Evolutionary conservation across 1,140 invertebrate species (phyloP).

Genomic region (Fopius arisanus): DNA sequence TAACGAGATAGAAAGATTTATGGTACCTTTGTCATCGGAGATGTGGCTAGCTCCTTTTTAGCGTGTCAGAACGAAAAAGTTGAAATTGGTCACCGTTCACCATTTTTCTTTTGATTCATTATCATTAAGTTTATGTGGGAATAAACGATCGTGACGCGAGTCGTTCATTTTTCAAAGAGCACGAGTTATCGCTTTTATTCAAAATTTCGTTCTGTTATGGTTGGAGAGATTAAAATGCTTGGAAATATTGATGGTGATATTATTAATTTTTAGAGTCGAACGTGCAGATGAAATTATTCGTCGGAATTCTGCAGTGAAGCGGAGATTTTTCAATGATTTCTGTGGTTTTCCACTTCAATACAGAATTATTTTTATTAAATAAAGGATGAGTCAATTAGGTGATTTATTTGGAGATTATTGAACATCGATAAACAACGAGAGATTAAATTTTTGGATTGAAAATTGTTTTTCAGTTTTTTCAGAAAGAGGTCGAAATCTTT

Average conservation of each 20-base stretch:
- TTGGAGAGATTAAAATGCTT: conserved; percentile 32
- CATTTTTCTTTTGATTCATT: conserved; percentile 62
- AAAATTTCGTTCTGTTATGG: conserved; percentile 16
- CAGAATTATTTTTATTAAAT: background rate
- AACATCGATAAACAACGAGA: background rate
- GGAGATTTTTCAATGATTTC: background rate
- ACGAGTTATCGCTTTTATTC: conserved; percentile 47
- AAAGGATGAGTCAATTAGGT: background rate
- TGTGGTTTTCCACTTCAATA: background rate
- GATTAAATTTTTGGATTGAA: too few relatives aligned
- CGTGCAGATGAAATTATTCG: conserved; percentile 8
- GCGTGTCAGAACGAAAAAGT: conserved; percentile 67
- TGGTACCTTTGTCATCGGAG: conserved; percentile 67
- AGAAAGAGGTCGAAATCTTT: background rate
- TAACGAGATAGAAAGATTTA: conserved; percentile 62
- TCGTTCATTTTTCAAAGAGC: conserved; percentile 64
- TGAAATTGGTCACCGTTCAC: conserved; percentile 67
- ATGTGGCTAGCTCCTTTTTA: conserved; percentile 66
- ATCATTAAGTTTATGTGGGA: conserved; percentile 41
- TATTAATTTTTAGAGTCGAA: background rate
- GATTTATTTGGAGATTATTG: background rate
- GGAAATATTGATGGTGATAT: background rate
- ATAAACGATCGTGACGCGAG: conserved; percentile 42
- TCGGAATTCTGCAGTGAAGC: background rate
- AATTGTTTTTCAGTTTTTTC: too few relatives aligned